A percentile compares a stretch with the other conserved stretches of the same genome.
These are phyloP conservation scores for Bombus polaris DNA, from an alignment of 1,140 invertebrate genomes.

Conservation along the genomic window DNA sequence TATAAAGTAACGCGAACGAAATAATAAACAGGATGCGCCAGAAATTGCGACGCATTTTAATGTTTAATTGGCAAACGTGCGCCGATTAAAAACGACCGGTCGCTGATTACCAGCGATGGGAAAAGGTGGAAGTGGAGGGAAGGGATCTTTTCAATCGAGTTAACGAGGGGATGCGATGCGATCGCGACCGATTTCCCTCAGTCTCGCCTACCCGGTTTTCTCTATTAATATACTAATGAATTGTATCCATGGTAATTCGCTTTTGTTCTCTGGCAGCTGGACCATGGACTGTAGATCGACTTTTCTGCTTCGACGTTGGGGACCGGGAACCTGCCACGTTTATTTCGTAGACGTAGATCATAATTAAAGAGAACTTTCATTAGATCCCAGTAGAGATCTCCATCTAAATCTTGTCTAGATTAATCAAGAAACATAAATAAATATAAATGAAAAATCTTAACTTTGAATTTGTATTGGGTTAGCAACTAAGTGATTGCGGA, in stretches of 20 bases:
- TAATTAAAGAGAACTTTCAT: neutral
- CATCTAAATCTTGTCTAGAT: too few relatives aligned
- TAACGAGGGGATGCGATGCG: conserved; percentile 45
- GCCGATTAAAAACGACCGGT: conserved; percentile 44
- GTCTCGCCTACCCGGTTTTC: conserved; percentile 5
- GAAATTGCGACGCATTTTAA: conserved; percentile 42
- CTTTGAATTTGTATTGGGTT: too few relatives aligned
- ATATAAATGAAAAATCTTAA: too few relatives aligned
- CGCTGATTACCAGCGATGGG: conserved; percentile 24
- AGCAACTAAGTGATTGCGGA: too few relatives aligned
- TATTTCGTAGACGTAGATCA: neutral
- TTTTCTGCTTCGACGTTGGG: neutral
- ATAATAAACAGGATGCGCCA: conserved; percentile 35
- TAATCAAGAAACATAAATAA: too few relatives aligned
- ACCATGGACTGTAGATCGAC: conserved; percentile 10
- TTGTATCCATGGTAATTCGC: conserved; percentile 41
- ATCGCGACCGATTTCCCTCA: conserved; percentile 23
- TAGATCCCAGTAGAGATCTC: too few relatives aligned
- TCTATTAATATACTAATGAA: conserved; percentile 46
- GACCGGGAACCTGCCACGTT: neutral
- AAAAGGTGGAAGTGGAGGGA: neutral
- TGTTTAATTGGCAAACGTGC: conserved; percentile 49
- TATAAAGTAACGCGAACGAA: conserved; percentile 27
- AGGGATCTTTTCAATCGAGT: conserved; percentile 54
- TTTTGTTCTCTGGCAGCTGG: conserved; percentile 7